Evolutionary conservation across 1,140 invertebrate genomes (phyloP), one percentile per base, ranked within the genome.

Genomic region (Tenebrio molitor): DNA sequence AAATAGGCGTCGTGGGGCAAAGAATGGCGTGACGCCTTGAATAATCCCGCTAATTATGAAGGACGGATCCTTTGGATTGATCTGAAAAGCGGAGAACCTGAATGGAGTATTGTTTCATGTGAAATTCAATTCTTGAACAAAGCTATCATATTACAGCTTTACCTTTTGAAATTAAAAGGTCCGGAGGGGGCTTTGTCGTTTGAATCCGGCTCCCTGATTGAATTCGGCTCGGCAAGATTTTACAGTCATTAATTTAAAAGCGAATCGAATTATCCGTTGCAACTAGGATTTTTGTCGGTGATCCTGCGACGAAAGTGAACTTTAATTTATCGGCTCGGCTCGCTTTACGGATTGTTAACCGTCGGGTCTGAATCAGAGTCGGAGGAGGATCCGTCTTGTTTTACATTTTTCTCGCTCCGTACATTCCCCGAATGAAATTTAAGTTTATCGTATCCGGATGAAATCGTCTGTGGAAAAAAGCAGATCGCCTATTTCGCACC

Each of bases 81-180:
- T 42, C 23, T 66, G 64, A 66, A 66, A 66, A 34, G 64, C 36
- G n/a, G 39, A 66, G 42, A 50, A 29, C 23, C 36, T 66, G 36
- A 42, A 66, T 66, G 34, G 63, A 66, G 64, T 23, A 66, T 66
- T 66, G 64, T 66, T 66, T 42, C 19, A 66, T 42, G 64, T 66
- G 64, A 66, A 66, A 66, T 44, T 66, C 64, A 42, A 66, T 66
- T 66, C 64, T 66, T 66, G 64, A 66, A 66, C 42, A 66, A 66
- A 66, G 64, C 36, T 66, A 66, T 66, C 64, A 66, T 42, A 66
- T 66, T 66, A 66, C 34, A 42, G 64, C 64, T 66, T 66, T 66
- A 42, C 64, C 21, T 66, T 66, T 66, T 66, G 36, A 66, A 66
- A 66, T 66, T 66, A 66, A 66, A 66, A 66, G 64, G 64, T 66